Base-by-base conservation (phyloP, 2,888 invertebrate genomes). In the Drosophila melanocephala region DNA sequence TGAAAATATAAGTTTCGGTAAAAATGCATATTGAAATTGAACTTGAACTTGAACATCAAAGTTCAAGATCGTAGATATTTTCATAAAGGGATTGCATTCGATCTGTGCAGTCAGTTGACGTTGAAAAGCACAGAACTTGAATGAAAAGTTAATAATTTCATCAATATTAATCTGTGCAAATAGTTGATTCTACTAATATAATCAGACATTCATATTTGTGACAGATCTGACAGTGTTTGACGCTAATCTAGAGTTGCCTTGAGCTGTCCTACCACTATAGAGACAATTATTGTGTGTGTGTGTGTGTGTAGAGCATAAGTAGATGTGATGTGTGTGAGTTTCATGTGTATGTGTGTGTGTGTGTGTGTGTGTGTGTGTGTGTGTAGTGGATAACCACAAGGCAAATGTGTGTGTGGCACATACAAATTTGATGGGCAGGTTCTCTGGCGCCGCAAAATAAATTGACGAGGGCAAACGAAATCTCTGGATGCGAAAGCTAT, bases 361-460 rank as follows among this genome's bases (percentile, higher is more conserved):
- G 56, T 35, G 42, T 22, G 63, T 42, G 51, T 52, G 56, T 53
- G 60, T 57, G 60, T 51, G 70, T 39, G 59, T 47, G 68, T 60
- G 66, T 58, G 51, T 60, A 42, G 55, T 39, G 60, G 32, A 55
- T 71, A 65, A 71, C 75, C 82, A 51, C 82, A 73, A 72, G 79
- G 75, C 80, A 69, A 79, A 79, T 83, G 74, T 60, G 78, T 83
- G 69, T 83, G 72, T 75, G 80, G 75, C 65, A 80, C 76, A 83
- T 76, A 76, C 64, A 57, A 81, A 78, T 72, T 84, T 67, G 75
- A 68, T 28, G 66, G 55, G 61, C 57, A 61, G 62, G 19, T 58
- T 58, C n/a, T 58, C 16, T 32, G 58, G 58, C 22, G 39, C 66
- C 72, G 71, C 77, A 73, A 83, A 81, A 86, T 83, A 89, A 89